Conservation (phyloP, 2,113 vertebrate genomes). For the Labrus mixtus region DNA sequence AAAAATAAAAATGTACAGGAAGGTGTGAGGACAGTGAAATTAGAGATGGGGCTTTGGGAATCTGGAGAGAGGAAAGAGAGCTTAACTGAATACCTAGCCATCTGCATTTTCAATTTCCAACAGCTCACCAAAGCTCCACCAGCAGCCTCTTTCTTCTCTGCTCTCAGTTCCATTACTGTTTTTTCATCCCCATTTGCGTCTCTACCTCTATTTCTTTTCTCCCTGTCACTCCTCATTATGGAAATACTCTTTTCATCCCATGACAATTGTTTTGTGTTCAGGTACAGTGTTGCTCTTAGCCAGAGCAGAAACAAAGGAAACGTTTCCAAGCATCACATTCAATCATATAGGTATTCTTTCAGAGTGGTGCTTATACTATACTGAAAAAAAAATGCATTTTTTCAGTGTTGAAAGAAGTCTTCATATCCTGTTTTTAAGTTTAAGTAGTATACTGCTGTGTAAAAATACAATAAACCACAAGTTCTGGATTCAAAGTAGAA, state of each 20-base stretch:
- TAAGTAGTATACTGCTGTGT: background rate
- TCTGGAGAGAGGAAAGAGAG: constrained; percentile 26
- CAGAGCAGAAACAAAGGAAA: background rate
- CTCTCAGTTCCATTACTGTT: constrained; percentile 12
- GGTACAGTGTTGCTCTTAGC: constrained; percentile 5
- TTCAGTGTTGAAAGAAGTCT: background rate
- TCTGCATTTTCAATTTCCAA: constrained; percentile 58
- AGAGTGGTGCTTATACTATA: background rate
- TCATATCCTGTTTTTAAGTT: background rate
- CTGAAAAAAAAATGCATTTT: background rate
- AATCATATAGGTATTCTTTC: background rate
- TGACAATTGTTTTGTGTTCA: constrained; percentile 18
- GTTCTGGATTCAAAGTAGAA: background rate
- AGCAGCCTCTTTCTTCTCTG: constrained; percentile 12
- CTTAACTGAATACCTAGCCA: constrained; percentile 30
- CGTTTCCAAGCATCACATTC: background rate
- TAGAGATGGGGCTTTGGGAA: constrained; percentile 38
- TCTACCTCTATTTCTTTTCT: background rate
- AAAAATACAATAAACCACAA: background rate
- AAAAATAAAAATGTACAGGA: constrained; percentile 29
- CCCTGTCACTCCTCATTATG: constrained; percentile 35
- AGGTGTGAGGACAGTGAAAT: constrained; percentile 35
- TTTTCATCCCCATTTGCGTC: constrained; percentile 23
- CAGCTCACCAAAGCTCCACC: constrained; percentile 21
- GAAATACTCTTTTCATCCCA: constrained; percentile 6